phyloP scores from a whole-genome alignment of 2,113 vertebrate species.

The Bubo scandiacus region DNA sequence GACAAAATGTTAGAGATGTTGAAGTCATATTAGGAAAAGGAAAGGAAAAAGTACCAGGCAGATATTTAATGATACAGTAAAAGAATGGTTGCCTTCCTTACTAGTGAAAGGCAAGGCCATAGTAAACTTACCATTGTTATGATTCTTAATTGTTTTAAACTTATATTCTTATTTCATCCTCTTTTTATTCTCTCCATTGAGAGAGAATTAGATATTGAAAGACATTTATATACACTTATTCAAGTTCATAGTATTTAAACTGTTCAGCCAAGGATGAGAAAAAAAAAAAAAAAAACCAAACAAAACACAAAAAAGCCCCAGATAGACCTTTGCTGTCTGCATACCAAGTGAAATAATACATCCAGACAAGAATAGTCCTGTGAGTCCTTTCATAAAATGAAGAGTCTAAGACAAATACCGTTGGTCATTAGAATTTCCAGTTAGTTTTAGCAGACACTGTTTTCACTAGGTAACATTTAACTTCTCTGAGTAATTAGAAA shows the following conservation, averaged over 20 bases:
- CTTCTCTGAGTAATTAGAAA: neutral
- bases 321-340: neutral
- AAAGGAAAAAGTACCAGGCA: neutral
- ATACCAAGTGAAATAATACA: neutral
- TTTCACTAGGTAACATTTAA: neutral
- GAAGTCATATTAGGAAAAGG: neutral
- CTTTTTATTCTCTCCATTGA: neutral
- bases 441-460: neutral
- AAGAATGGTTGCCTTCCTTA: neutral
- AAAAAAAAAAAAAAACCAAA: neutral
- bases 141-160: neutral
- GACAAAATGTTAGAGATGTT: neutral
- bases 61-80: neutral
- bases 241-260: neutral
- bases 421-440: neutral
- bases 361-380: neutral
- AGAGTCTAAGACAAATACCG: neutral
- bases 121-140: neutral
- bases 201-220: neutral
- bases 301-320: neutral
- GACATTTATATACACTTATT: neutral
- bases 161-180: neutral
- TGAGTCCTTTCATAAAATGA: neutral
- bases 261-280: neutral
- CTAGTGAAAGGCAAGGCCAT: neutral